phyloP scores from a whole-genome alignment of 1,140 invertebrate species.

The Panulirus ornatus region DNA sequence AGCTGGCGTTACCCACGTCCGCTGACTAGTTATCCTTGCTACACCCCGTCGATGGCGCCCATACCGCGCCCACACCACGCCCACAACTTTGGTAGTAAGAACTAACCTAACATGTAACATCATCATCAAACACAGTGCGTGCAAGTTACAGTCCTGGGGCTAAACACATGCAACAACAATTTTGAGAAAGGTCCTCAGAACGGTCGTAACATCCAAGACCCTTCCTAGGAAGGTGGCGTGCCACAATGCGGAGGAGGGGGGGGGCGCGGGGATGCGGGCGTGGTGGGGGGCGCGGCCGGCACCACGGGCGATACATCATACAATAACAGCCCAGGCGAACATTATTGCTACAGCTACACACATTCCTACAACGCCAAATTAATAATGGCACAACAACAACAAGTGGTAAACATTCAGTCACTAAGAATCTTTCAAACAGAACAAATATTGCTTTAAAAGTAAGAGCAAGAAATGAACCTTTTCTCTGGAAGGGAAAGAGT shows the following conservation, averaged over 20 bases:
- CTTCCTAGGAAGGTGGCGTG: no score
- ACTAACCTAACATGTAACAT: no score
- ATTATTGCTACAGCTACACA: not conserved
- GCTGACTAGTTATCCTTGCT: slow-evolving; percentile 48
- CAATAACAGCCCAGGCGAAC: not conserved
- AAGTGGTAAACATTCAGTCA: not conserved
- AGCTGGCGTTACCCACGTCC: slow-evolving; percentile 53
- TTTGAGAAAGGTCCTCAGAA: no score
- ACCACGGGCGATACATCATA: not conserved
- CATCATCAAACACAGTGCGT: no score
- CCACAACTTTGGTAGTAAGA: slow-evolving; percentile 2
- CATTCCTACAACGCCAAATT: not conserved
- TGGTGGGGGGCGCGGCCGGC: slow-evolving; percentile 3
- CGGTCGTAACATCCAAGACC: no score
- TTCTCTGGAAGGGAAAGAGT: not conserved
- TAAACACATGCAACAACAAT: no score
- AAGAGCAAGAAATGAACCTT: not conserved
- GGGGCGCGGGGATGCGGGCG: not conserved
- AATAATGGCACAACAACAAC: not conserved
- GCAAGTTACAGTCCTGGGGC: no score
- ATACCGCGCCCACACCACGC: slow-evolving; percentile 39
- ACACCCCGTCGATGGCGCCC: not conserved
- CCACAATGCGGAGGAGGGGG: not conserved
- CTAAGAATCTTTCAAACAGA: not conserved
- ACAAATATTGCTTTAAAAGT: not conserved